Evolutionary conservation across 2,888 invertebrate species (phyloP), one percentile per base, ranked within the genome.

Genomic region (Eupithecia insigniata): DNA sequence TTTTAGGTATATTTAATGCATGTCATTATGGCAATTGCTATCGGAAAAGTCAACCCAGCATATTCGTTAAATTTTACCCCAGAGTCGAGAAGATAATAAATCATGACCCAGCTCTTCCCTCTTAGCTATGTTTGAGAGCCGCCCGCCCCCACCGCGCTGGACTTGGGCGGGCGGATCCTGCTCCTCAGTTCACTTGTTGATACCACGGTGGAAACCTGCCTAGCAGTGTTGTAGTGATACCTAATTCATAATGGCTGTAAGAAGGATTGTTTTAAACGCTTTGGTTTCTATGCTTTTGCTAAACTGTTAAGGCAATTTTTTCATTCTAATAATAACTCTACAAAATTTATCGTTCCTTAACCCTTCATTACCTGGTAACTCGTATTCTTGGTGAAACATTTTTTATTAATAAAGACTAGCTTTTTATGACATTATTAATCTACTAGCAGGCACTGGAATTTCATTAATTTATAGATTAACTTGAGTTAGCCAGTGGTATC

Each of bases 161-260:
- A 80, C 83, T 81, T 90, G 87, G 93, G 92, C 93, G 93, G 92
- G 90, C 91, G 89, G 89, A 78, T 76, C 74, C 76, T 77, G 80
- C 79, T 79, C 75, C 76, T 83, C 92, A 93, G 93, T 94, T 87
- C 83, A 83, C 84, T 82, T 84, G 84, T 83, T 81, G 91, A 87
- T 85, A 87, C 82, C 88, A 87, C 73, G 78, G 85, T 80, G 92
- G 85, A 84, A 88, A 87, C 91, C 88, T 87, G 93, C 82, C 84
- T 83, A 79, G 74, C 75, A 83, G 90, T 89, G 88, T 80, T 78
- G 85, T 76, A 80, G 89, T 87, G 85, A 87, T 78, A 71, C 28
- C n/a, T 34, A 16, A 22, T 34, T 22, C n/a, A 62, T 16, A 58
- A 74, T 74, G 74, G 74, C 74, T 74, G 74, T 74, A 74, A 74